phyloP scores from a whole-genome alignment of 2,888 invertebrate genomes.

The Timema cristinae region DNA sequence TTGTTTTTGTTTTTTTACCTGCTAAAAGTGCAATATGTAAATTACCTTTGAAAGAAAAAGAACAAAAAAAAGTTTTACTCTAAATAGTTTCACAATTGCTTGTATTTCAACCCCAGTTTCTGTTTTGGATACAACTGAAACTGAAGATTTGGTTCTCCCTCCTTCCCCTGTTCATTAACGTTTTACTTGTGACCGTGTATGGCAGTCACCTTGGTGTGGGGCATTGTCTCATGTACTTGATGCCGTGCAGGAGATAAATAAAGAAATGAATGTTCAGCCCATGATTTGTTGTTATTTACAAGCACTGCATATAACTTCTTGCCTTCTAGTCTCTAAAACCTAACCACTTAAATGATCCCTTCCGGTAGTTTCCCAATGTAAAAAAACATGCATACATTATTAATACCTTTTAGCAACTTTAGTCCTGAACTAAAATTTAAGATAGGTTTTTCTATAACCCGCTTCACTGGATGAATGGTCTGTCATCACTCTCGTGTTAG shows the following conservation, averaged over 20 bases:
- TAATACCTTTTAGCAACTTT: too few relatives aligned
- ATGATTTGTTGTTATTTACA: too few relatives aligned
- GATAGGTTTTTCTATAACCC: too few relatives aligned
- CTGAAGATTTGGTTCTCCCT: constrained; percentile 9
- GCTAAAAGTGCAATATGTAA: constrained; percentile 30
- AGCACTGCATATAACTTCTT: too few relatives aligned
- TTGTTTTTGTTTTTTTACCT: constrained; percentile 29
- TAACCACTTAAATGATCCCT: too few relatives aligned
- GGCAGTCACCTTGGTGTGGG: constrained; percentile 28
- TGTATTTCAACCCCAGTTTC: constrained; percentile 25
- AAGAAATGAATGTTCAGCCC: constrained; percentile 23
- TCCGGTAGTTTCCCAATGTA: too few relatives aligned
- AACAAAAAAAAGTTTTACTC: constrained; percentile 22
- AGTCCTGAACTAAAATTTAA: too few relatives aligned
- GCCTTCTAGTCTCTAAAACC: too few relatives aligned
- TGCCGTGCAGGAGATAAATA: constrained; percentile 23
- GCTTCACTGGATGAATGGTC: too few relatives aligned
- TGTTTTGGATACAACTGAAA: constrained; percentile 22
- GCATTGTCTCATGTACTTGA: constrained; percentile 29
- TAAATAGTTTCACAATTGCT: constrained; percentile 28
- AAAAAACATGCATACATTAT: too few relatives aligned
- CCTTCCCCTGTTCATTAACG: constrained; percentile 14
- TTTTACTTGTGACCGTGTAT: constrained; percentile 24
- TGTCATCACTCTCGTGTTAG: too few relatives aligned
- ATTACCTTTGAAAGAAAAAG: constrained; percentile 27